Evolutionary conservation across 2,888 invertebrate genomes (phyloP).

Genomic region (Pteria penguin): DNA sequence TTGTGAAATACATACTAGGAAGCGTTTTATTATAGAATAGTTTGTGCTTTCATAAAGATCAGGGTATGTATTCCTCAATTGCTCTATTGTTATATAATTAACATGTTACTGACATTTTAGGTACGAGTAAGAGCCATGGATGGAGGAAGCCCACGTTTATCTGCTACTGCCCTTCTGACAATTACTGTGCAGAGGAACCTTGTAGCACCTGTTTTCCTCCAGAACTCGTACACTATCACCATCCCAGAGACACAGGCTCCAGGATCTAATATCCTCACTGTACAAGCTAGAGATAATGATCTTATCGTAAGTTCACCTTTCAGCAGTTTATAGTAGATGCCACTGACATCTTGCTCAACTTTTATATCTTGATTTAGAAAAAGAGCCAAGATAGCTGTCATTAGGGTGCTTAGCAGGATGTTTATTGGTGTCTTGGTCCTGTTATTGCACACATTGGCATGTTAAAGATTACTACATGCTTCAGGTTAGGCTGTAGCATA

Average conservation of each 20-base stretch:
- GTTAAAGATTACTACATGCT: no score
- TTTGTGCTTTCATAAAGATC: no score
- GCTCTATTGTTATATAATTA: no score
- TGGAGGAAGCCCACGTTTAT: constrained; percentile 65
- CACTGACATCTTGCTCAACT: background rate
- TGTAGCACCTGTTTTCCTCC: constrained; percentile 60
- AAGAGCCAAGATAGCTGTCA: background rate
- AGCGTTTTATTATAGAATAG: no score
- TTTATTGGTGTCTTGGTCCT: no score
- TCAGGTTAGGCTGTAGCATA: no score
- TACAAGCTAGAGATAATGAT: constrained; percentile 67
- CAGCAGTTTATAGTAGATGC: background rate
- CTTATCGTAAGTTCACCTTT: constrained; percentile 52
- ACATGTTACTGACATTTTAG: no score
- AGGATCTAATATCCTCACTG: constrained; percentile 60
- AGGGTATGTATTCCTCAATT: no score
- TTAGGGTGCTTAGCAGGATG: no score
- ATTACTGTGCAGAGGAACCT: constrained; percentile 68
- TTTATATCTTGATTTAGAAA: background rate
- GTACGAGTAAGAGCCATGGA: constrained; percentile 62
- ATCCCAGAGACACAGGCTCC: constrained; percentile 66
- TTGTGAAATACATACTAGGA: no score
- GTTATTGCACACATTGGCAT: no score
- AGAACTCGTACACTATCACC: constrained; percentile 39
- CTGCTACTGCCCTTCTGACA: constrained; percentile 55